Percentiles rank a stretch among this genome's conserved stretches.
phyloP scores from a whole-genome alignment of 2,888 invertebrate species.

The Pheosia gnoma region DNA sequence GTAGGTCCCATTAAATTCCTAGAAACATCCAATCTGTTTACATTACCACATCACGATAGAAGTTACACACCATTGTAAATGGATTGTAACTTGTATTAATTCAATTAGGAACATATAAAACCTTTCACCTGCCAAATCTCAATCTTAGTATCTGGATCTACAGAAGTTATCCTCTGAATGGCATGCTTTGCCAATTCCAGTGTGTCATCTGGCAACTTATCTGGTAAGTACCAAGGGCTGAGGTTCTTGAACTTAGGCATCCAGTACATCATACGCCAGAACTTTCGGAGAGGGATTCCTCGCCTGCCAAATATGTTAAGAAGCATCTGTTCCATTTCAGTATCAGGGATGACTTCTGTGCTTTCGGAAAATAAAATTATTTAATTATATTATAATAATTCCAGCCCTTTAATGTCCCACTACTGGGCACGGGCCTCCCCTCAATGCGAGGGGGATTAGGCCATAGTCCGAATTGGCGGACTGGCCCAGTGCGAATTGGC shows the following conservation, averaged over 20 bases:
- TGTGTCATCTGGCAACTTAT: conserved; percentile 89
- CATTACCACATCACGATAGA: too few species aligned
- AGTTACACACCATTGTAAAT: too few species aligned
- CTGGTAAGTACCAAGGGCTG: conserved; percentile 93
- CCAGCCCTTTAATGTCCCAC: too few species aligned
- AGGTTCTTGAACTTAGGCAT: conserved; percentile 97
- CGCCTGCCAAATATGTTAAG: conserved; percentile 92
- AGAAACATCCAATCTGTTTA: too few species aligned
- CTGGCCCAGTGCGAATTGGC: too few species aligned
- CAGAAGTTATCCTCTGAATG: conserved; percentile 91
- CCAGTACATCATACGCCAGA: conserved; percentile 94
- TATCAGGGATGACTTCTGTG: conserved; percentile 94
- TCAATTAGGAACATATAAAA: neutral
- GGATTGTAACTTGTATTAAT: too few species aligned
- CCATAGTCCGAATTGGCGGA: too few species aligned
- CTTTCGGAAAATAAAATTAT: conserved; percentile 33
- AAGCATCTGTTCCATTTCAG: conserved; percentile 93
- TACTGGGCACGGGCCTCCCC: too few species aligned
- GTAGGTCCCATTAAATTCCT: too few species aligned
- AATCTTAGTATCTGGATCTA: conserved; percentile 89
- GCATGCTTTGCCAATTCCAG: conserved; percentile 92
- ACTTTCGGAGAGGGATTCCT: conserved; percentile 89
- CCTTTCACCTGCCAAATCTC: conserved; percentile 85
- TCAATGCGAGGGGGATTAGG: too few species aligned
- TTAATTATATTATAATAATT: neutral